These are phyloP conservation scores for Antheraea yamamai DNA, from an alignment of 2,888 invertebrate species.

Conservation along the genomic window DNA sequence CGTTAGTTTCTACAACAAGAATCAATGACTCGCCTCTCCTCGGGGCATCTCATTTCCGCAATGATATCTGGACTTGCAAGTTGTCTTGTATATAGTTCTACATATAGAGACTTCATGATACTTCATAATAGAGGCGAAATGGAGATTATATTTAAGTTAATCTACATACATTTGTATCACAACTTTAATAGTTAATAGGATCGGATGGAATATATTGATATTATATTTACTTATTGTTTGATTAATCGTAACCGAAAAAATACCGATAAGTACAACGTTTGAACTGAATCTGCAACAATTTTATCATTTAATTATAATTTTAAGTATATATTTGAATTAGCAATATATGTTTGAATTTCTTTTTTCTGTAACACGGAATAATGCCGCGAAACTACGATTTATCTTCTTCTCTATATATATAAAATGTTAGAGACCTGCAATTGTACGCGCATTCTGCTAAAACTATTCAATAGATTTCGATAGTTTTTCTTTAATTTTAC, in stretches of 20 bases:
- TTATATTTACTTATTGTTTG: background rate
- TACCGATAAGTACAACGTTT: too few relatives aligned
- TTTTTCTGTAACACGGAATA: too few relatives aligned
- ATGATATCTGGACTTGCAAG: constrained; percentile 13
- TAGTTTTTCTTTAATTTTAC: too few relatives aligned
- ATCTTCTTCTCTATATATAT: too few relatives aligned
- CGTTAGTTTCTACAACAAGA: constrained; percentile 37
- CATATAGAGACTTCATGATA: background rate
- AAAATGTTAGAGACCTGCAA: too few relatives aligned
- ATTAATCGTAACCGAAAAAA: background rate
- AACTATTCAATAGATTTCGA: too few relatives aligned
- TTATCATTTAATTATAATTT: too few relatives aligned
- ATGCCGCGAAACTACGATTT: too few relatives aligned
- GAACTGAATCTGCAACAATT: too few relatives aligned
- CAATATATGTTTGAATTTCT: too few relatives aligned
- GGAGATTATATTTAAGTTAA: background rate
- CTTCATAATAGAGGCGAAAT: background rate
- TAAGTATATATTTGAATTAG: too few relatives aligned
- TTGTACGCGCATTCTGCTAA: too few relatives aligned
- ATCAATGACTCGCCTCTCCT: constrained; percentile 36
- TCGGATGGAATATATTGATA: background rate
- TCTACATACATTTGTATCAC: background rate
- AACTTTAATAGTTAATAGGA: background rate
- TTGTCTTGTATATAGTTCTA: background rate
- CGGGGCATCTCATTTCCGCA: constrained; percentile 59